A percentile compares a stretch with the other conserved stretches of the same genome.
Evolutionary conservation across 2,797 vertebrate species (phyloP).

Genomic region (Crax fasciolata): DNA sequence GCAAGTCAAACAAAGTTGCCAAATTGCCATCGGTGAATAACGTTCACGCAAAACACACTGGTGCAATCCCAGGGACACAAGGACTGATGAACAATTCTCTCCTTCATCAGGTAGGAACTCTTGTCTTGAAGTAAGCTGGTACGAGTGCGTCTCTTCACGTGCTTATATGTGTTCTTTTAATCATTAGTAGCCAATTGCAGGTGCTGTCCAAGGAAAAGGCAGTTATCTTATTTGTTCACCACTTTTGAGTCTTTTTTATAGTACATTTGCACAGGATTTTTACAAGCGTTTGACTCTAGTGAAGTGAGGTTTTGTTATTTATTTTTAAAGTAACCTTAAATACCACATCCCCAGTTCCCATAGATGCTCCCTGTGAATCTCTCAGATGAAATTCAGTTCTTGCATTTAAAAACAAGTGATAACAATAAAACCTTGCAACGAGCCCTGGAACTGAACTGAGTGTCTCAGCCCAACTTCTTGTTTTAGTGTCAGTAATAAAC

Average conservation of each 20-base stretch:
- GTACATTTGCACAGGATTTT: background rate
- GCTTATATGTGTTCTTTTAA: background rate
- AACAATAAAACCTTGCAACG: background rate
- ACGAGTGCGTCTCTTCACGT: accelerated
- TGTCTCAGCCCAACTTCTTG: background rate
- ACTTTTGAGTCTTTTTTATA: background rate
- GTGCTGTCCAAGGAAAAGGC: background rate
- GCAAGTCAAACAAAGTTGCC: constrained; percentile 93
- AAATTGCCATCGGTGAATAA: constrained; percentile 95
- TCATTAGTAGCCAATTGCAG: background rate
- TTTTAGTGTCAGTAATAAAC: background rate
- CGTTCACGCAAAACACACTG: constrained; percentile 93
- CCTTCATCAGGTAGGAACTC: constrained; percentile 93
- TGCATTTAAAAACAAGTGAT: background rate
- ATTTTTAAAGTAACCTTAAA: background rate
- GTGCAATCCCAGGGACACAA: constrained; percentile 90
- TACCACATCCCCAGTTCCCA: background rate
- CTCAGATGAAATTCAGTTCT: background rate
- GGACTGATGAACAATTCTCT: constrained; percentile 94
- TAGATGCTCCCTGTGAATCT: background rate
- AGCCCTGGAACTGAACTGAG: accelerated
- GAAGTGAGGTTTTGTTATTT: background rate
- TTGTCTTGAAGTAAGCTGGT: background rate
- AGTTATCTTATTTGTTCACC: background rate
- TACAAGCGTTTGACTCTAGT: background rate